These are phyloP conservation scores for Pantherophis guttatus DNA, from an alignment of 2,113 vertebrate genomes.

Conservation along the genomic window DNA sequence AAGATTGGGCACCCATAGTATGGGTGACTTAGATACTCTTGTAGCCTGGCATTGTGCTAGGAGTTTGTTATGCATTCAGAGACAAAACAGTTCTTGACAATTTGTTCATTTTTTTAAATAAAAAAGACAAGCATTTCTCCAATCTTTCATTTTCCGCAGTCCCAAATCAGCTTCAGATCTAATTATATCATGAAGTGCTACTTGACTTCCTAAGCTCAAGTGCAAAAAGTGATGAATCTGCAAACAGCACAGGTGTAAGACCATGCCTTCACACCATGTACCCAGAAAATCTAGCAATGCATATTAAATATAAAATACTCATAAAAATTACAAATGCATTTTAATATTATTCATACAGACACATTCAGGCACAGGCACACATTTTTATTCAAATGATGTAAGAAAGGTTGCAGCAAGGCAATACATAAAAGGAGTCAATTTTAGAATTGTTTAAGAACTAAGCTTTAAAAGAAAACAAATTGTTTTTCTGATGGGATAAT, in stretches of 20 bases:
- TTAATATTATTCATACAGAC: not conserved
- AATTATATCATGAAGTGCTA: not conserved
- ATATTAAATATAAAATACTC: not conserved
- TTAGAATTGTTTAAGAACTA: not conserved
- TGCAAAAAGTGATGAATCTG: not conserved
- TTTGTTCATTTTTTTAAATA: not conserved
- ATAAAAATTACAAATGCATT: not conserved
- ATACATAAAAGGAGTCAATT: not conserved
- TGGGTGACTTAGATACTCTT: not conserved
- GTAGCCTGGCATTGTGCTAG: not conserved
- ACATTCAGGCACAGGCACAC: not conserved
- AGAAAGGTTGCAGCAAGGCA: not conserved
- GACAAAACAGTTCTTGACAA: not conserved
- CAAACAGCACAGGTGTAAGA: not conserved
- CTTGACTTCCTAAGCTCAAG: not conserved
- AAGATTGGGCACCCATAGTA: not conserved
- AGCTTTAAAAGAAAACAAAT: not conserved
- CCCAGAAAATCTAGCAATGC: not conserved
- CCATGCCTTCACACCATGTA: not conserved
- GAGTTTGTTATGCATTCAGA: not conserved
- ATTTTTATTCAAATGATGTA: not conserved
- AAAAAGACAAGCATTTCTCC: not conserved
- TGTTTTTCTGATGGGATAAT: not conserved
- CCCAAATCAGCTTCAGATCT: not conserved
- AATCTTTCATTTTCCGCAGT: not conserved